Base-by-base conservation (phyloP, 2,888 invertebrate genomes). In the Gnatocerus cornutus region DNA sequence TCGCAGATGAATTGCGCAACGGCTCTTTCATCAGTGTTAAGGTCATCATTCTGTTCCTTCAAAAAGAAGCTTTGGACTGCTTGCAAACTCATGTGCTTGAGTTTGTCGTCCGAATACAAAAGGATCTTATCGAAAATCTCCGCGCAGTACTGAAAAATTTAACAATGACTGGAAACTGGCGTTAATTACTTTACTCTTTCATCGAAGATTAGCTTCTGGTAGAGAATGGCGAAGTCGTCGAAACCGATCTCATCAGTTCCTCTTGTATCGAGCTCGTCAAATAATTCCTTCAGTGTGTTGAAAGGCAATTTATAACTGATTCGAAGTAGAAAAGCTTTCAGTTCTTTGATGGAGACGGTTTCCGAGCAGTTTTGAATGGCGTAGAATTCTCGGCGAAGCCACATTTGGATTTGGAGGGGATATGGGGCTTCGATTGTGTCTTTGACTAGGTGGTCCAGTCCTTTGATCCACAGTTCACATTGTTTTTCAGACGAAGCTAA, bases 381-480 rank as follows among this genome's bases (percentile, higher is more conserved):
- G 85, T 97, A 97, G 86, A 97, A 98, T 83, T 98, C 97, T 80
- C 95, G 94, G 39, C 97, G 86, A 1, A 98, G 85, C 96, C 97
- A 98, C 76, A 94, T 89, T 85, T 98, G 97, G 6, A 97, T 92
- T 86, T 95, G 94, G 39, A 95, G 85, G 9, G 96, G 94, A 86
- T 97, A 97, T 1, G 96, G 90, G 1, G 95, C 91, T 74, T 86
- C 89, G 37, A 91, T 86, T 0, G 95, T 94, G 81, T 97, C 96
- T 63, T 91, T 89, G 9, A 94, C 91, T 77, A 98, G 89, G 85
- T 93, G 92, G 68, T 90, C 88, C 55, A 98, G 84, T 0, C 97
- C 97, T 79, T 91, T 90, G 8, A 94, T 89, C 97, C 97, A 97
- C 69, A 93, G 88, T 68, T 94, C 93, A 81, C 96, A 95, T 84